Percentiles rank a stretch among this genome's conserved stretches.
Evolutionary conservation across 2,113 vertebrate species (phyloP).

Genomic region (Colaptes auratus): DNA sequence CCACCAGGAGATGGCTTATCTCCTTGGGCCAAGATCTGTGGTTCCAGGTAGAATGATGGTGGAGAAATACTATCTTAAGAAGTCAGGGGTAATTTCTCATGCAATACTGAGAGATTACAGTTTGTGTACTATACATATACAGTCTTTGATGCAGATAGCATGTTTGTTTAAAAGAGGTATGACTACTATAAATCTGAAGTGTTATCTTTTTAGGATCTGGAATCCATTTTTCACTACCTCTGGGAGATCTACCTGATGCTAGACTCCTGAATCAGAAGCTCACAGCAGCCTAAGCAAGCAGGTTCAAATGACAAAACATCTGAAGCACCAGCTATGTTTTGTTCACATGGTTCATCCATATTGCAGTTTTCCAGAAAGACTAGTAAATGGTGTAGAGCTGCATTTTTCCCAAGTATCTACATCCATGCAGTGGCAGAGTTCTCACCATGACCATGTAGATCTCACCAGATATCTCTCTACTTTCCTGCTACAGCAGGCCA

Average conservation of each 20-base stretch:
- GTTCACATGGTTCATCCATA: background rate
- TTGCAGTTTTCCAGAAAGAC: background rate
- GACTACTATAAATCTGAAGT: background rate
- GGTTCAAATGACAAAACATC: background rate
- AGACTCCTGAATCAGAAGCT: background rate
- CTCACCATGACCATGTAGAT: rapidly evolving
- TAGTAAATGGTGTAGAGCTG: background rate
- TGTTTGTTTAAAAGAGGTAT: background rate
- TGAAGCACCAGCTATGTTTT: background rate
- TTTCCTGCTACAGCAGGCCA: background rate
- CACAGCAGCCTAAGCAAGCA: background rate
- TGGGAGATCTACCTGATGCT: background rate
- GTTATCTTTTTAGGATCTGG: background rate
- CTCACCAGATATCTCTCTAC: background rate
- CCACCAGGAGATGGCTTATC: background rate
- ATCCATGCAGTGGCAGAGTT: background rate
- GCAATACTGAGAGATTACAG: background rate
- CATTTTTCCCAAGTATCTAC: background rate
- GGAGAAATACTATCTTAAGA: background rate
- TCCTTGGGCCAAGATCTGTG: background rate
- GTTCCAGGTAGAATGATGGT: background rate
- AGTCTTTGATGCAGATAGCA: background rate
- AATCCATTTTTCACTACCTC: background rate
- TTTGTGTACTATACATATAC: background rate
- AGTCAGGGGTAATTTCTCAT: background rate